A percentile compares a stretch with the other conserved stretches of the same genome.
phyloP scores from a whole-genome alignment of 1,140 invertebrate genomes.

The Antheraea mylitta region DNA sequence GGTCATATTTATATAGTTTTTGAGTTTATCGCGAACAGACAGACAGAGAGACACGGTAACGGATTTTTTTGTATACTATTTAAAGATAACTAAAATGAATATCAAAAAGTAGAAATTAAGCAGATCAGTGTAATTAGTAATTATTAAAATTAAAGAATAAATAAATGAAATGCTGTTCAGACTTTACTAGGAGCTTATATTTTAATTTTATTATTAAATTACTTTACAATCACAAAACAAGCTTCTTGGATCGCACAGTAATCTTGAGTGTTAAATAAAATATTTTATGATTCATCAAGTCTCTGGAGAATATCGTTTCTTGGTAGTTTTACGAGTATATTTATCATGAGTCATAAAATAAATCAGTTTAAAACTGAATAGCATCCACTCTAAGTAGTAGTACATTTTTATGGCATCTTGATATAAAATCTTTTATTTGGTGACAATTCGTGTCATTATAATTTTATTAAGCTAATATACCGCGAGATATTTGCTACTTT shows the following conservation, averaged over 20 bases:
- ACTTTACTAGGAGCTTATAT: neutral
- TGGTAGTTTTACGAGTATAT: neutral
- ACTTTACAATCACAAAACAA: neutral
- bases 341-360: neutral
- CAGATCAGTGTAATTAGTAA: too few relatives aligned
- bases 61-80: too few relatives aligned
- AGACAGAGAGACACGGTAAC: too few relatives aligned
- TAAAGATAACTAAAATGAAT: too few relatives aligned
- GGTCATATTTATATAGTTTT: too few relatives aligned
- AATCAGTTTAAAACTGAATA: neutral
- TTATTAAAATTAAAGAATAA: too few relatives aligned
- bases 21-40: too few relatives aligned
- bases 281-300: neutral
- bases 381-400: neutral
- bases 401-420: neutral
- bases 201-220: neutral
- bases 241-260: neutral
- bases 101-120: too few relatives aligned
- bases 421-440: neutral
- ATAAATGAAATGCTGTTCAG: too few relatives aligned
- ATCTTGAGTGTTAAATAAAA: neutral
- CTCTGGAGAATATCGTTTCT: neutral
- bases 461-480: neutral
- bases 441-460: neutral
- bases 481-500: neutral